phyloP scores from a whole-genome alignment of 2,113 vertebrate species.

The Channa maculata region DNA sequence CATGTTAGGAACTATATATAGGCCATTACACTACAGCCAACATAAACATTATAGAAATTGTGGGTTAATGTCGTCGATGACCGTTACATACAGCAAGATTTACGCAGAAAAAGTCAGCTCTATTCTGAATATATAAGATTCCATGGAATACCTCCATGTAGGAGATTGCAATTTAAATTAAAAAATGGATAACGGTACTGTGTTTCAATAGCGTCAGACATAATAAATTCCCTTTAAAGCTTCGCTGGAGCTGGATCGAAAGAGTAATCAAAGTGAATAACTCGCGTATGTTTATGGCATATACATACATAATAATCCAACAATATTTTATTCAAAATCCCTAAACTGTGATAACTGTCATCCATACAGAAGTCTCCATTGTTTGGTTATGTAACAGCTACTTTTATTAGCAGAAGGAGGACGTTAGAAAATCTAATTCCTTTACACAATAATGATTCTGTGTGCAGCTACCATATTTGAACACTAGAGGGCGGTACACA shows the following conservation, averaged over 20 bases:
- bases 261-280: constrained; percentile 4
- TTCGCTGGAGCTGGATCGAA: constrained; percentile 2
- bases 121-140: neutral
- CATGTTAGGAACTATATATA: neutral
- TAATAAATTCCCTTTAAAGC: neutral
- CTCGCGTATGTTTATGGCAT: neutral
- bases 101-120: neutral
- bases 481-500: constrained; percentile 62
- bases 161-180: neutral
- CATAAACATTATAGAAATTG: neutral
- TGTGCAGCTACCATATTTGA: constrained; percentile 18
- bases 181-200: neutral
- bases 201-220: neutral
- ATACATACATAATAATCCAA: neutral
- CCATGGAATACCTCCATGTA: constrained; percentile 4
- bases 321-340: neutral
- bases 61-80: neutral
- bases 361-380: neutral
- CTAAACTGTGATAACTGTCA: neutral
- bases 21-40: too few relatives aligned
- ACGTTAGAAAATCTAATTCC: constrained; percentile 49
- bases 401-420: constrained; percentile 8
- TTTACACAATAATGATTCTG: neutral
- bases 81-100: neutral
- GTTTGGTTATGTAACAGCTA: constrained; percentile 20